phyloP scores from a whole-genome alignment of 2,113 vertebrate species.

The human (Homo sapiens) region DNA sequence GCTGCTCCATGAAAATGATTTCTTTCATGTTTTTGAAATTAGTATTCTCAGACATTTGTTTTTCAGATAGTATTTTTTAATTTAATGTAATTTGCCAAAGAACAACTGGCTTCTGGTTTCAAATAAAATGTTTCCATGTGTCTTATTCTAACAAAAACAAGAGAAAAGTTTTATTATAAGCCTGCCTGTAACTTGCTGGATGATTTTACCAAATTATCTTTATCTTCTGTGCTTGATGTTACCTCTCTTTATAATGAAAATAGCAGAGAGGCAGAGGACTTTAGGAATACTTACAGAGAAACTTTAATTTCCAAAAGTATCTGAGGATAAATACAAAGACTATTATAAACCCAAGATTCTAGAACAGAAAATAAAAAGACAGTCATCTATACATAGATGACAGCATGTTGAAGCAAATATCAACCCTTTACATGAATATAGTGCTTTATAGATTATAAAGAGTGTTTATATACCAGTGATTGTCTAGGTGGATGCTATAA shows the following conservation, averaged over 20 bases:
- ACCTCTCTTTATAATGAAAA: neutral
- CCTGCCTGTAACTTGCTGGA: neutral
- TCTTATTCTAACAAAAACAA: neutral
- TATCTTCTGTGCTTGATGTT: neutral
- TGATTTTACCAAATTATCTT: neutral
- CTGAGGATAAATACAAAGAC: neutral
- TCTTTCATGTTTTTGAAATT: neutral
- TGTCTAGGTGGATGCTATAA: neutral
- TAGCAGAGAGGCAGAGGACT: neutral
- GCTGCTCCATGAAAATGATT: neutral
- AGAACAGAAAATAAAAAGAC: neutral
- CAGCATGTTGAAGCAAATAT: neutral
- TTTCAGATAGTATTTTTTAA: neutral
- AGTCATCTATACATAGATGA: neutral
- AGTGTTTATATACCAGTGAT: neutral
- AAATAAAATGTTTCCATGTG: neutral
- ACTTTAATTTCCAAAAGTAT: neutral
- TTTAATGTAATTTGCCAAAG: neutral
- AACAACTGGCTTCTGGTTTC: neutral
- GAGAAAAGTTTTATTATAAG: neutral
- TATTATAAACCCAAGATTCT: neutral
- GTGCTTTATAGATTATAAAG: neutral
- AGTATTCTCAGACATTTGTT: neutral
- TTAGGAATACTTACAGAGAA: neutral
- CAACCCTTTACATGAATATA: neutral